Evolutionary conservation across 2,113 vertebrate species (phyloP), one percentile per base, ranked within the genome.

Genomic region (Petrocephalus zakoni): DNA sequence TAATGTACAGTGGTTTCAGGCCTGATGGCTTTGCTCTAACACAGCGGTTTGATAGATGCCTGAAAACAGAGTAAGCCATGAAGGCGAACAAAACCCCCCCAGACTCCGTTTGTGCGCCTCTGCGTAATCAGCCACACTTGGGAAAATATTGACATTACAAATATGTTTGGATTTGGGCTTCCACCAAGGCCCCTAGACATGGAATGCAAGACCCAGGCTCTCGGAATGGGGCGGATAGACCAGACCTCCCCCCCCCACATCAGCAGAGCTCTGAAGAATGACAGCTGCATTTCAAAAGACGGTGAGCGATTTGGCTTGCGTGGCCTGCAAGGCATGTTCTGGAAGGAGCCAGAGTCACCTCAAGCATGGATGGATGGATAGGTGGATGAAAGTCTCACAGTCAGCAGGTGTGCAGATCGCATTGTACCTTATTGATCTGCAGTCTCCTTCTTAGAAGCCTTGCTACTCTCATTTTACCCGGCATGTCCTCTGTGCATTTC

Each of bases 341-440:
- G 61, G 61, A 68, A 68, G 10, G 61, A 68, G 9, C 3, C n/a
- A 87, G 42, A 61, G 58, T 58, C 42, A 47, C 58, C 46, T 11
- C 15, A 49, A 49, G 37, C 61, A 86, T 15, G 29, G 68, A 19
- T 75, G 68, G 13, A 19, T 34, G 34, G 13, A 25, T 29, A 8
- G 22, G 22, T 37, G 29, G 29, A 75, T 29, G 68, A 4, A 17
- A 1, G 8, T 2, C 52, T 17, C 34, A 64, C 34, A 87, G 34
- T n/a, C 9, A 7, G 29, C 13, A 29, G 9, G 25, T 29, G 10
- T 29, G 17, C 68, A 22, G n/a, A 25, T n/a, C n/a, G 9, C 51
- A 78, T 29, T 37, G 25, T 29, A 21, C 72, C 46, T 91, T 86
- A 90, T 88, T 90, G 91, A 91, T 87, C 61, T 8, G 75, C 42